Evolutionary conservation across 2,888 invertebrate species (phyloP), one percentile per base, ranked within the genome.

Genomic region (Abrostola tripartita): DNA sequence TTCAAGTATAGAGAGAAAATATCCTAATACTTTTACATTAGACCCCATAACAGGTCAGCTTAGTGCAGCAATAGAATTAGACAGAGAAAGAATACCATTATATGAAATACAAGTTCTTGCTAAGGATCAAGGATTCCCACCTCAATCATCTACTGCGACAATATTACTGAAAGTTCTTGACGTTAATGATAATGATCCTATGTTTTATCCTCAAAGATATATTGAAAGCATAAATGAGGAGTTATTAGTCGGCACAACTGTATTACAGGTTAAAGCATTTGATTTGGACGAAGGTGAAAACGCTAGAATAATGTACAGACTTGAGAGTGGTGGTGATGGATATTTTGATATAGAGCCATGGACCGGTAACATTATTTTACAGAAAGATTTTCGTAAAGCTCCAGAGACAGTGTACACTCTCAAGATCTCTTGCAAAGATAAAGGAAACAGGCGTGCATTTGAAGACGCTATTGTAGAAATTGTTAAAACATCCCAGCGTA

Each of bases 221-320:
- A 97, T 98, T 85, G 95, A 97, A 78, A 95, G 96, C 50, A 94
- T 98, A 50, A 95, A 96, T 41, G 97, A 97, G 81, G 96, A 97
- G 84, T 91, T 96, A 41, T 91, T 95, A 62, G 88, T 95, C 24
- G 97, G 97, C 14, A 95, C 96, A 37, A 95, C 95, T 51, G 90
- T 98, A 75, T 89, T 97, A 14, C 96, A 96, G 90, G 96, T 99
- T 24, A 96, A 95, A 60, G 99, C 99, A 2, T 96, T 95, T 61
- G 99, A 99, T 94, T 95, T 96, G 70, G 99, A 99, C 90, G 97
- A 97, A 82, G 97, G 97, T n/a, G 97, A 97, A 85, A 98, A 98
- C 94, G 98, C 98, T 42, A 96, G 96, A 87, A 95, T 98, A 51
- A 96, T 96, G 65, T 98, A 97, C 86, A 96, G 95, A 78, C 93